Evolutionary conservation across 2,113 vertebrate species (phyloP).

Genomic region (Campylomormyrus numenius): DNA sequence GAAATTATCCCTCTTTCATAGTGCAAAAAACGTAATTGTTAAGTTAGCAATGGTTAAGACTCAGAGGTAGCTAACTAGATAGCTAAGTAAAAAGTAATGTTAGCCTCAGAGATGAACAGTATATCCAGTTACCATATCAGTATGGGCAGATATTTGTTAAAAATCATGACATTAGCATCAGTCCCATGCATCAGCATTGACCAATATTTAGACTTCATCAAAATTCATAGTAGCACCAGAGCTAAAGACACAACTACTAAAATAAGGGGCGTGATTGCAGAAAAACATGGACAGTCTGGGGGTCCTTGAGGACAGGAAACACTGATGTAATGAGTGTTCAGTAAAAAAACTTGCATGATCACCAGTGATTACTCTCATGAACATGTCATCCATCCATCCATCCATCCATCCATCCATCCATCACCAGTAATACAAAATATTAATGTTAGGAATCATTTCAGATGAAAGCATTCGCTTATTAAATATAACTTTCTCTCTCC

Average conservation of each 20-base stretch:
- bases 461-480: background rate
- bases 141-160: background rate
- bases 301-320: background rate
- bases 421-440: background rate
- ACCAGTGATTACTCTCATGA: background rate
- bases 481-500: background rate
- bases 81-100: background rate
- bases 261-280: background rate
- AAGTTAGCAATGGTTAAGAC: background rate
- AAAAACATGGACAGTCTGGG: background rate
- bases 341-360: background rate
- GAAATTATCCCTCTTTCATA: background rate
- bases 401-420: background rate
- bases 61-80: background rate
- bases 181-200: background rate
- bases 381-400: background rate
- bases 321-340: background rate
- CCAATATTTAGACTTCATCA: background rate
- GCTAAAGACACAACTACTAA: background rate
- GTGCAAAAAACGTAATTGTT: background rate
- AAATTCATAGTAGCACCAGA: background rate
- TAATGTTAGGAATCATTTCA: background rate
- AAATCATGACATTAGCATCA: background rate
- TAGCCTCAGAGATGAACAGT: background rate
- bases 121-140: background rate